Evolutionary conservation across 30 jellyfish, hydroid and myxozoan species (phyloP), one percentile per base, ranked within the genome.

Genomic region (Pseudorhiza aurosa): DNA sequence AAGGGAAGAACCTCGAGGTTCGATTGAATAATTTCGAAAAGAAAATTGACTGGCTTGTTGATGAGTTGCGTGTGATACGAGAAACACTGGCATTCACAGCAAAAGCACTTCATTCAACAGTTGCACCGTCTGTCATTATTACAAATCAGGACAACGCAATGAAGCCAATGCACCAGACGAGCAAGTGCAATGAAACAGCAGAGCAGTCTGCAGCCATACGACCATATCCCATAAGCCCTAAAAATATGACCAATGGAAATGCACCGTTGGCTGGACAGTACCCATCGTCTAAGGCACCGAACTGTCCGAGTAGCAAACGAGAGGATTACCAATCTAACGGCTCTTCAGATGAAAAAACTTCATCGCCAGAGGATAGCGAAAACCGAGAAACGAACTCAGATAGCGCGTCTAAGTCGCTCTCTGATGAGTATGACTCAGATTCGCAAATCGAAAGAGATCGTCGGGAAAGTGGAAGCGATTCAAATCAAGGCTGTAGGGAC

Each of bases 41-140:
- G 82, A 77, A 77, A 35, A 60, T 77, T 19, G 43, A 29, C 33
- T 77, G 82, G 82, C 30, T 77, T 59, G 89, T 76, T 11, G 67
- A 45, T 0, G 89, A 77, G 32, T 17, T 77, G 81, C 89, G 33
- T n/a, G 26, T 77, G 58, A 77, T 77, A 7, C 31, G 89, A 46
- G 69, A 77, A 25, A 62, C 68, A 36, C 55, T 77, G 42, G 74
- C 60, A 46, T 58, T 77, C 73, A 62, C 68, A 1, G 44, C 89
- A 0, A 77, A 58, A 28, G 65, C 55, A 8, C 42, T 77, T 14
- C 82, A 64, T 19, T 26, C 65, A 21, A 2, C 72, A 2, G 12
- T 58, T 17, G 46, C 71, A 24, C 55, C 19, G 56, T 58, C 65
- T 32, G 33, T 21, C 22, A 40, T 70, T 19, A 1, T 31, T 17